Conservation (phyloP, 2,888 invertebrate genomes). For the Synanthedon myopaeformis region DNA sequence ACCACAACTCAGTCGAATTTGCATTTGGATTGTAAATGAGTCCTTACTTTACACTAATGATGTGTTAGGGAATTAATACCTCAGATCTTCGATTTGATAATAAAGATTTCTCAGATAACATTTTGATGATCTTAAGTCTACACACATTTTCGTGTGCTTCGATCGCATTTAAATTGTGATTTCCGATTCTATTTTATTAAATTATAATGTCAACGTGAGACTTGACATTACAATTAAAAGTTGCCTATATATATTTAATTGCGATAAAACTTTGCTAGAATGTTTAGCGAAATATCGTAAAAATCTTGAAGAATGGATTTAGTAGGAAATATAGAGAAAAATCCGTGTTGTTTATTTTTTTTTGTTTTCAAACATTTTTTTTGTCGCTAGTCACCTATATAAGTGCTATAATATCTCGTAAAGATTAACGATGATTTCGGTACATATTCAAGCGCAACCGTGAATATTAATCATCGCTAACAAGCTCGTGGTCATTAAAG, state of each 20-base stretch:
- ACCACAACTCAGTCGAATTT: conserved; percentile 47
- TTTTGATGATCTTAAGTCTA: conserved; percentile 27
- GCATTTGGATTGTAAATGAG: conserved; percentile 57
- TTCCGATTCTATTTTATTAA: conserved; percentile 25
- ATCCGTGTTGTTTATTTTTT: no score
- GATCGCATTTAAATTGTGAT: conserved; percentile 30
- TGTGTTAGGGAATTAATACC: conserved; percentile 62
- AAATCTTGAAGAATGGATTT: no score
- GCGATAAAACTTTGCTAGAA: no score
- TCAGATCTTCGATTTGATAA: conserved; percentile 47
- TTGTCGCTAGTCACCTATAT: conserved; percentile 28
- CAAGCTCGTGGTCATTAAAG: conserved; percentile 64
- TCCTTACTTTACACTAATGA: conserved; percentile 51
- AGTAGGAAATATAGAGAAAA: no score
- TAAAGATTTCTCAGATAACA: conserved; percentile 42
- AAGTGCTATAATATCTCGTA: conserved; percentile 51
- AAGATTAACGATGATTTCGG: conserved; percentile 32
- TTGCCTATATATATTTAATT: no score
- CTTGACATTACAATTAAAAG: no score
- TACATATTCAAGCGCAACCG: conserved; percentile 53
- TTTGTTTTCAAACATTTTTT: no score
- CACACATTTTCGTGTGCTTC: conserved; percentile 6
- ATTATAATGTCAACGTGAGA: no score
- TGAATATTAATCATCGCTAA: conserved; percentile 53
- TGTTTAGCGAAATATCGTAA: no score